These are phyloP conservation scores for Diarsia rubi DNA, from an alignment of 2,888 invertebrate species.

Conservation along the genomic window DNA sequence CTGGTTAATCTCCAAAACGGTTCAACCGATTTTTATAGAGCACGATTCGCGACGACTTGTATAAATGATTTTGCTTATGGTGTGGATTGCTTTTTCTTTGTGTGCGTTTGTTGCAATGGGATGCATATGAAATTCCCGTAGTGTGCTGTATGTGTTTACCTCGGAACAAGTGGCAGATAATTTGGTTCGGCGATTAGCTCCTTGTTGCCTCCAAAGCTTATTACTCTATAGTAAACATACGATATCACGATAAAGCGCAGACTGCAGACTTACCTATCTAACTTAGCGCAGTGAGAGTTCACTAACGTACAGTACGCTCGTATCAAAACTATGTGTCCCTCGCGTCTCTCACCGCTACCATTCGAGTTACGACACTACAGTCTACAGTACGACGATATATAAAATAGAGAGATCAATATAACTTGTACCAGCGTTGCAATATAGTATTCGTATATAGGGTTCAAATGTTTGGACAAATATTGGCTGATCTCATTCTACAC, in stretches of 20 bases:
- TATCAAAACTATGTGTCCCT: constrained; percentile 76
- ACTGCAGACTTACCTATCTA: constrained; percentile 14
- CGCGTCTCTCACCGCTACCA: not conserved
- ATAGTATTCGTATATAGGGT: constrained; percentile 65
- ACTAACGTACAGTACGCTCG: constrained; percentile 62
- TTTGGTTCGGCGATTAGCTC: not conserved
- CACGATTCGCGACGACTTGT: no score
- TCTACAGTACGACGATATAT: constrained; percentile 53
- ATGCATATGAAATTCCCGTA: not conserved
- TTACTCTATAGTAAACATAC: constrained; percentile 2
- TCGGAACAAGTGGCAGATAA: not conserved
- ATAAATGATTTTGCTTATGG: not conserved
- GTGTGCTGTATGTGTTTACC: not conserved
- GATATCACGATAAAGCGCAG: constrained; percentile 36
- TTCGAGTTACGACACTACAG: constrained; percentile 33
- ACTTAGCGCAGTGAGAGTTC: constrained; percentile 4
- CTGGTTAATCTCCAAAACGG: no score
- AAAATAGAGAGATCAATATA: constrained; percentile 71
- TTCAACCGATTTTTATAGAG: no score
- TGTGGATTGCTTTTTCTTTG: not conserved
- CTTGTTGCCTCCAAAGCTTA: not conserved
- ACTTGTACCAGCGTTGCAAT: constrained; percentile 77
- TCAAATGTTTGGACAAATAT: constrained; percentile 55
- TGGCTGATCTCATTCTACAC: constrained; percentile 33
- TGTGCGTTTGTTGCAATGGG: not conserved